Evolutionary conservation across 2,797 vertebrate species (phyloP).

Genomic region (Falco columbarius): DNA sequence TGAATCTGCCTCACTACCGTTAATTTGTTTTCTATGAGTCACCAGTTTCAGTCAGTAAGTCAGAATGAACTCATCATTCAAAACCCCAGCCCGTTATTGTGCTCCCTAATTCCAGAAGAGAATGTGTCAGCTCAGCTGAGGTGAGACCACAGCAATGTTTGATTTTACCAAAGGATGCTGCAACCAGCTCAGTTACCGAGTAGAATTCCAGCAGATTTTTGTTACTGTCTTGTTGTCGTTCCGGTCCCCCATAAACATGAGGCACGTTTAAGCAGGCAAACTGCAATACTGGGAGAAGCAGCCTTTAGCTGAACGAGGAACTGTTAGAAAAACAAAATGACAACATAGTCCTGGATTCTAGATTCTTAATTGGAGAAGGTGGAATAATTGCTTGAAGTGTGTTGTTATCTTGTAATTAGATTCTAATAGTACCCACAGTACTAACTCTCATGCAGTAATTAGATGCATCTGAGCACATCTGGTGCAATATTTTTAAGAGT

Average conservation of each 20-base stretch:
- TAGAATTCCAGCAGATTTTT: neutral
- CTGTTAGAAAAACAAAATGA: neutral
- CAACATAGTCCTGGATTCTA: neutral
- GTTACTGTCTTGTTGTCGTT: neutral
- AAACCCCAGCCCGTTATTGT: neutral
- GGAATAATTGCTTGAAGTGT: slow-evolving; percentile 1
- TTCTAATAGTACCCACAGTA: neutral
- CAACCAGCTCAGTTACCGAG: neutral
- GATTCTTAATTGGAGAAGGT: slow-evolving; percentile 6
- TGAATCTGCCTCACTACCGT: neutral
- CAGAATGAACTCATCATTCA: neutral
- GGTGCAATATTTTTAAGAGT: neutral
- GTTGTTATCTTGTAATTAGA: slow-evolving; percentile 35
- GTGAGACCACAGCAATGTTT: neutral
- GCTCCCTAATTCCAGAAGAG: neutral
- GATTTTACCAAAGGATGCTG: neutral
- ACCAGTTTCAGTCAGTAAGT: neutral
- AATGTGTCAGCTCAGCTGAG: neutral
- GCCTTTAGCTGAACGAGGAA: neutral
- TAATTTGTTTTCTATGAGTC: neutral
- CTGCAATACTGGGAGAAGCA: neutral
- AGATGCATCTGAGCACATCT: slow-evolving; percentile 9
- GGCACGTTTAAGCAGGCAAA: neutral
- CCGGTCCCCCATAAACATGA: neutral
- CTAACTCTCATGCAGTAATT: neutral